Evolutionary conservation across 2,888 invertebrate species (phyloP), one percentile per base, ranked within the genome.

Genomic region (Magallana nippona): DNA sequence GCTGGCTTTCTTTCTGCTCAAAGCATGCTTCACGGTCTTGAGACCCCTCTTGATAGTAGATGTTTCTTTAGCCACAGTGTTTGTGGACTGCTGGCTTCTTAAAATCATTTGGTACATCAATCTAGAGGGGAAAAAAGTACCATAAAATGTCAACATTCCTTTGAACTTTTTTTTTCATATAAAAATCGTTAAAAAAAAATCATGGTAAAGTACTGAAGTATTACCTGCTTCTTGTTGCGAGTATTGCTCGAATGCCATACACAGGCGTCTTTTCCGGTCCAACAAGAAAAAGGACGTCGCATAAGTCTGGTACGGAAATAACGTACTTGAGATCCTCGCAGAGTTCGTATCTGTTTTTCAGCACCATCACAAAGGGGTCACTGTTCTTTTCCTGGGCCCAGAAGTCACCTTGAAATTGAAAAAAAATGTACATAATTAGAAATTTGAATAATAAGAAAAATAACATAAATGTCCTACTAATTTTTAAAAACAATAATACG

Each of bases 241-340:
- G 32, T 19, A 85, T 83, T 3, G 85, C 85, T 19, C 82, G 56
- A 11, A 85, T 63, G 17, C 85, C 85, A 71, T 85, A 83, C n/a
- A 85, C 82, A 0, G 85, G 85, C 17, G 19, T 19, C 19, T 79
- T 78, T 1, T 83, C 82, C 77, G 44, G 71, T 10, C 85, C 85
- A 22, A 85, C 83, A 1, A 85, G 78, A 57, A 85, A 85, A 1
- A 79, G 79, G 11, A 85, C 85, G 55, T 85, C 85, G 60, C 85
- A 85, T 2, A 85, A 62, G n/a, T 85, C 85, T 19, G 85, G 85
- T 8, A 85, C 82, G 55, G 85, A 85, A n/a, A 83, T 83, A 56
- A 85, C 83, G 79, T 85, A 85, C 55, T 85, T 85, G 11, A 85
- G 60, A 55, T 85, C 85, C 58, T 85, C 85, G 62, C 83, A 83